These are phyloP conservation scores for Entomobrya proxima DNA, from an alignment of 2,888 invertebrate genomes.

Conservation along the genomic window DNA sequence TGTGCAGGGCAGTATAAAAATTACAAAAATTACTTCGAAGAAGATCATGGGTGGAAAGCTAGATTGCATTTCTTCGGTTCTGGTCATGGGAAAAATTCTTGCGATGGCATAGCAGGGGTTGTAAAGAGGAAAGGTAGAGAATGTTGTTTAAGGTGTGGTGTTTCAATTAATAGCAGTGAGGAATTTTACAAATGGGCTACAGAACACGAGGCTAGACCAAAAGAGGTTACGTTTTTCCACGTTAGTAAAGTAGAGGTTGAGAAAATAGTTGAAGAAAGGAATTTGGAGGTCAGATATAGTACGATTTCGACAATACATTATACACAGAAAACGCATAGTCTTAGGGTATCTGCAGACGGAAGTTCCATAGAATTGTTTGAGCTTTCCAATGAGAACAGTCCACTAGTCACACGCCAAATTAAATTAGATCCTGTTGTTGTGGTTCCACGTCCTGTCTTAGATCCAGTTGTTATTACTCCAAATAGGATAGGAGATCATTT, in stretches of 20 bases:
- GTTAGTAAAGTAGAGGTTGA: not conserved
- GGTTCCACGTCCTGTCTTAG: no score
- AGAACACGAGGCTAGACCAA: no score
- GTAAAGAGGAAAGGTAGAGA: not conserved
- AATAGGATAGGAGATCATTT: no score
- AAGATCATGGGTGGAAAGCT: not conserved
- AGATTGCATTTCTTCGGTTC: not conserved
- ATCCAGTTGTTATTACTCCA: no score
- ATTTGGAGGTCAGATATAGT: not conserved
- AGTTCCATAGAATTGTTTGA: not conserved
- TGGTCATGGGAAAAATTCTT: not conserved
- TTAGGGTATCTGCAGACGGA: not conserved
- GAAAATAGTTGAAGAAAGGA: not conserved
- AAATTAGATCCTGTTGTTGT: no score
- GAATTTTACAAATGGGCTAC: conserved; percentile 15
- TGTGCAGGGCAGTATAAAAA: conserved; percentile 19
- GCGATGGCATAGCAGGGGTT: not conserved
- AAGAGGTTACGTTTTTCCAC: not conserved
- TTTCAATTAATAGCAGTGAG: not conserved
- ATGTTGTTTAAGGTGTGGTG: not conserved
- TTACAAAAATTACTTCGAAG: not conserved
- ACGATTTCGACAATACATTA: not conserved
- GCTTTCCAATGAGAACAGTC: not conserved
- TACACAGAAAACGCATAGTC: not conserved
- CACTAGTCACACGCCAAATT: no score